Evolutionary conservation across 2,797 vertebrate genomes (phyloP), one percentile per base, ranked within the genome.

Genomic region (Phalloptychus januarius): DNA sequence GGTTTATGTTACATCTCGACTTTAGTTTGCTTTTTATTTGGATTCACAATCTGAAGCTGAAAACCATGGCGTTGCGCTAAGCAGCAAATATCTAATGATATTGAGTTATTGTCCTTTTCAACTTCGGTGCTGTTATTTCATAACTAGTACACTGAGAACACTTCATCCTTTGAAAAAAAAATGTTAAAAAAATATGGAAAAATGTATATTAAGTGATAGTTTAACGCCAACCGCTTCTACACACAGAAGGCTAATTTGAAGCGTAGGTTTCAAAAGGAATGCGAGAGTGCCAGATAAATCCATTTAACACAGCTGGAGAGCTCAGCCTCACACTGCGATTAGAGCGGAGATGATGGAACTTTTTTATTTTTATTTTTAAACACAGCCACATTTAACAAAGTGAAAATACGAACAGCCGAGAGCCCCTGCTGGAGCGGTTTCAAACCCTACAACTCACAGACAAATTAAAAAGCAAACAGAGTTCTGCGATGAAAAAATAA

Each of bases 271-370:
- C 46, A 54, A 40, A 56, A 56, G 36, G 23, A 25, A 20, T 73
- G 72, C 42, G 72, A 56, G 56, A 42, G 20, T 23, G 23, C 13
- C 50, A 40, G 50, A 72, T 36, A 54, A 54, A 72, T 50, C 71
- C 33, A 72, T 42, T 73, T 56, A 56, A 42, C 72, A 42, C 48
- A 54, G 72, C 36, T 40, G 72, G 72, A 40, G 36, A 56, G 72
- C 72, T 15, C 36, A 40, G 72, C 50, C 13, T 73, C 72, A 73
- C 33, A 11, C 50, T 73, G 72, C 4, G 72, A 73, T 54, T 56
- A 73, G 72, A 56, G 50, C 36, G 2, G 36, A 50, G 71, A 56
- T n/a, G 72, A 38, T 7, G 23, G 50, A 38, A 38, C 31, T 1
- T 50, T 33, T 72, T 48, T 72, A 11, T 46, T 28, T 1, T 50